Evolutionary conservation across 2,113 vertebrate genomes (phyloP).

Genomic region (Nesogale talazaci): DNA sequence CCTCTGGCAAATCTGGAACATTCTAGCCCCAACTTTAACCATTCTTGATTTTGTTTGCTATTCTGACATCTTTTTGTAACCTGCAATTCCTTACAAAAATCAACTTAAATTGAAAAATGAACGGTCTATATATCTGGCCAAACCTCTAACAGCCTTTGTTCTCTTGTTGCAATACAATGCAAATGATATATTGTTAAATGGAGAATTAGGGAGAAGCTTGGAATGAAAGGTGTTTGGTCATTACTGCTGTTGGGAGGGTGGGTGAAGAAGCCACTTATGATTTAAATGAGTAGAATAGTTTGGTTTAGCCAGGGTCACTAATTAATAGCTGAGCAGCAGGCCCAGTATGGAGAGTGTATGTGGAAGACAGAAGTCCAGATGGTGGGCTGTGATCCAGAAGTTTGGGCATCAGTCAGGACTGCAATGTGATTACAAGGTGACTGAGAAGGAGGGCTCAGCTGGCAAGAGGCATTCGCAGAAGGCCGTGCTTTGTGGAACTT

Average conservation of each 20-base stretch:
- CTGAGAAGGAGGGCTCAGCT: not conserved
- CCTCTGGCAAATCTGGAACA: conserved; percentile 31
- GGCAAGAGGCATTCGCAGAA: not conserved
- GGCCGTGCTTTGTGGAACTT: not conserved
- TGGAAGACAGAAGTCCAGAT: conserved; percentile 81
- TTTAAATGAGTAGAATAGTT: conserved; percentile 66
- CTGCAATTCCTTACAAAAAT: conserved; percentile 12
- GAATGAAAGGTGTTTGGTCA: conserved; percentile 73
- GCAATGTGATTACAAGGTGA: conserved; percentile 79
- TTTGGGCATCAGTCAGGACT: conserved; percentile 31
- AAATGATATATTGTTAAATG: conserved; percentile 68
- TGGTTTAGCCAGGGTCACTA: conserved; percentile 66
- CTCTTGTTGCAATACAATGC: too few relatives aligned
- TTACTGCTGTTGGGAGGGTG: not conserved
- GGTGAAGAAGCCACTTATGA: conserved; percentile 57
- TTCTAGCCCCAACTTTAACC: conserved; percentile 55
- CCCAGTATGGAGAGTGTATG: conserved; percentile 20
- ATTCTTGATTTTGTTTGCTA: conserved; percentile 28
- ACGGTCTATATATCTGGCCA: conserved; percentile 51
- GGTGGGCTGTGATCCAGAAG: conserved; percentile 73
- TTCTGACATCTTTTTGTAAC: conserved; percentile 48
- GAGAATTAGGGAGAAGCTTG: conserved; percentile 62
- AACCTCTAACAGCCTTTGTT: conserved; percentile 7
- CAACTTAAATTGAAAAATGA: not conserved
- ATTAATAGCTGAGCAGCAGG: conserved; percentile 78